phyloP scores from a whole-genome alignment of 53 echinoderm and acorn worm genomes.

The Stichopus horrens region DNA sequence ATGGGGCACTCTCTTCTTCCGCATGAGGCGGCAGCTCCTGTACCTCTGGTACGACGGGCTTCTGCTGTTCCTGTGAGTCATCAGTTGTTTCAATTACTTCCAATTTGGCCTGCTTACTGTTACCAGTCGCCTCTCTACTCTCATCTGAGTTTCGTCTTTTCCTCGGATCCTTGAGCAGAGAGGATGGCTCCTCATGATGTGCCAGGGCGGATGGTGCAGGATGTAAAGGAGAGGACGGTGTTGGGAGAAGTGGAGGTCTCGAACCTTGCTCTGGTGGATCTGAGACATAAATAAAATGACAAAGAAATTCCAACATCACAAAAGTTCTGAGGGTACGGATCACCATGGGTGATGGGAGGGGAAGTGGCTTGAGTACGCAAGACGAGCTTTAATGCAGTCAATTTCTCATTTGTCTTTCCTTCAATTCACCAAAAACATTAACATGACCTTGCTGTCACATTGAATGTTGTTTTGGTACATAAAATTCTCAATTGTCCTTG shows the following conservation, averaged over 20 bases:
- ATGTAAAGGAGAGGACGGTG: constrained; percentile 8
- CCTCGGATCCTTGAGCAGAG: neutral
- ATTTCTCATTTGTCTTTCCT: too few relatives aligned
- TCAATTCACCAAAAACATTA: too few relatives aligned
- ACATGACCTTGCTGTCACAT: too few relatives aligned
- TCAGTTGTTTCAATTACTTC: neutral
- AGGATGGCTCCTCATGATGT: neutral
- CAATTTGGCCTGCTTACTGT: neutral
- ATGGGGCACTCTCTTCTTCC: neutral
- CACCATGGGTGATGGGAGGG: too few relatives aligned
- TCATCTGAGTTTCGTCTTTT: neutral
- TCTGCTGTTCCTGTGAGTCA: neutral
- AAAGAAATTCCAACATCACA: too few relatives aligned
- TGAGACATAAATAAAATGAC: neutral
- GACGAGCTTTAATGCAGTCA: too few relatives aligned
- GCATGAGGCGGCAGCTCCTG: neutral
- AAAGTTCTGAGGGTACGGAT: too few relatives aligned
- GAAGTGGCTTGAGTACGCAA: too few relatives aligned
- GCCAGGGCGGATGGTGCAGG: neutral
- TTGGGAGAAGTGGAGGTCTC: constrained; percentile 17
- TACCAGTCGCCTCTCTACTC: neutral
- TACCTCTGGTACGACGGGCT: neutral
- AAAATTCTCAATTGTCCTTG: too few relatives aligned
- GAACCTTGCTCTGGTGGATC: constrained; percentile 19
- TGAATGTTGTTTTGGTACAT: too few relatives aligned